phyloP scores from a whole-genome alignment of 2,888 invertebrate species.

The Cheilosia pagana region DNA sequence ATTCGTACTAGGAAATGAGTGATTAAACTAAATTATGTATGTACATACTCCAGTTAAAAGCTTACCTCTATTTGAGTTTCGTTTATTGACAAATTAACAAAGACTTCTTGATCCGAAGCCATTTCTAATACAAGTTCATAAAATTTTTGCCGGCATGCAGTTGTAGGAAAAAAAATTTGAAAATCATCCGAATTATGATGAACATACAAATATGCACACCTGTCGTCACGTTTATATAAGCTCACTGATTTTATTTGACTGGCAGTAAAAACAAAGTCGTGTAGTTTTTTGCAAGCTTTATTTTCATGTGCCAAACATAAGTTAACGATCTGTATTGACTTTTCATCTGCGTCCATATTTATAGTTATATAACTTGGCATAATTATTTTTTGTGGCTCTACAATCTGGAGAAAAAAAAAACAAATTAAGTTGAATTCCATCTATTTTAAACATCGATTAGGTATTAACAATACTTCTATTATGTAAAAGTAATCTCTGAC shows the following conservation, averaged over 20 bases:
- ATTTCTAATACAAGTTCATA: constrained; percentile 93
- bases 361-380: constrained; percentile 98
- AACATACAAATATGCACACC: constrained; percentile 98
- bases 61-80: constrained; percentile 89
- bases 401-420: constrained; percentile 84
- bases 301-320: constrained; percentile 91
- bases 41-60: neutral
- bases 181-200: constrained; percentile 99
- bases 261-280: constrained; percentile 97
- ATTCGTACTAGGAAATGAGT: constrained; percentile 89
- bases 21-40: neutral
- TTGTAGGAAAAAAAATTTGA: constrained; percentile 98
- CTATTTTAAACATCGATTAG: neutral
- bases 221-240: constrained; percentile 97
- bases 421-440: neutral
- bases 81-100: constrained; percentile 89
- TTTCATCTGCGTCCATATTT: constrained; percentile 96
- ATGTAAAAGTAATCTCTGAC: too few relatives aligned
- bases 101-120: constrained; percentile 93
- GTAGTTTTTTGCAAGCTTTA: constrained; percentile 92
- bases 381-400: constrained; percentile 95
- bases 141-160: constrained; percentile 91
- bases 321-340: constrained; percentile 94
- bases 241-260: constrained; percentile 86
- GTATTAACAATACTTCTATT: too few relatives aligned